Evolutionary conservation across 2,113 vertebrate genomes (phyloP), one percentile per base, ranked within the genome.

Genomic region (Syrmaticus mikado): DNA sequence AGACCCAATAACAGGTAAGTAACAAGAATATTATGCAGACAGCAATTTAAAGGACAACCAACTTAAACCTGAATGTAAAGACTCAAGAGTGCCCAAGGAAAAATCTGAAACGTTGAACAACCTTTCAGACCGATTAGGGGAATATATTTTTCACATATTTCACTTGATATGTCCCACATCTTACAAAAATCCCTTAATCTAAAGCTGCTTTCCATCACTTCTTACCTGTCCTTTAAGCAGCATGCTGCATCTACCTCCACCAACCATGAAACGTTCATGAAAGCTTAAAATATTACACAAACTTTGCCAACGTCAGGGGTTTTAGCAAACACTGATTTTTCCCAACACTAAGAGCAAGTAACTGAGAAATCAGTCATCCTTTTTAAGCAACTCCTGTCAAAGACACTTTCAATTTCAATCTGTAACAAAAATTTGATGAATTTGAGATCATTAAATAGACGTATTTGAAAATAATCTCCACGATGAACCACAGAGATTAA

Each of bases 391-490:
- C 24, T 78, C 32, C 43, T 15, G 19, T 46, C 74, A 79, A 76
- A 70, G 50, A 48, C 4, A 18, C 82, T 82, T 82, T 72, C 53
- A 68, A 70, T 76, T 76, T 65, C 2, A 95, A 34, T 6, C 24
- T 76, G 2, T 45, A 87, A 66, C 4, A 89, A 52, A 90, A 46
- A 36, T 65, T 41, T 50, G 48, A 82, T 48, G 48, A 79, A 62
- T 43, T 2, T 13, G 32, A 90, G 28, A 22, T 85, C 66, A 66
- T 79, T 71, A 93, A 83, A 41, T 1, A 87, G 40, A 89, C 84
- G 58, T 30, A 82, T 65, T 79, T 82, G 64, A 87, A 60, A 85
- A 83, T 30, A 40, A 72, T 61, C 66, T 87, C 43, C 71, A 25
- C 71, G 58, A 43, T 9, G 41, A 79, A 45, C 11, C n/a, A 53